Conservation (phyloP, 2,797 vertebrate genomes). For the Sebastes paucispinis region DNA sequence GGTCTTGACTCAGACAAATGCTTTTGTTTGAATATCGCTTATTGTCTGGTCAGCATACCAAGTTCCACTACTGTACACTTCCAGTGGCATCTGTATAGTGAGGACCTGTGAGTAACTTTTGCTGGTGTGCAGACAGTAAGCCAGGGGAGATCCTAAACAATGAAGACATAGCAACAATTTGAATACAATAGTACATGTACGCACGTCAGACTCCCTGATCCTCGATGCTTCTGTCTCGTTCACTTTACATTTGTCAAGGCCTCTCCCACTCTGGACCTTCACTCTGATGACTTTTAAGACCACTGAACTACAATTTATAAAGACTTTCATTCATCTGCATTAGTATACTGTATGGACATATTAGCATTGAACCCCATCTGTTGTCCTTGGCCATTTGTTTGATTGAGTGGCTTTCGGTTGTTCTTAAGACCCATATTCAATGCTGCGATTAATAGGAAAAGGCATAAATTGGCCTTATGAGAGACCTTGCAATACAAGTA, state of each 20-base stretch:
- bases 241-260: background rate
- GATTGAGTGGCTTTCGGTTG: conserved; percentile 20
- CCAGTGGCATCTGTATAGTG: no score
- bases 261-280: background rate
- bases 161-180: background rate
- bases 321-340: background rate
- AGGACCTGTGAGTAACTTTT: background rate
- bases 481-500: conserved; percentile 24
- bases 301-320: background rate
- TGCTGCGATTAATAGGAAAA: conserved; percentile 1
- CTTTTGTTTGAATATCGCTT: no score
- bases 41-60: no score
- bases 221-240: background rate
- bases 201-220: background rate
- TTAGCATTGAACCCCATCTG: background rate
- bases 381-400: conserved; percentile 18
- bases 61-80: no score
- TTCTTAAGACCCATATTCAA: conserved; percentile 33
- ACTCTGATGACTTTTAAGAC: background rate
- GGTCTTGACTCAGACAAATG: no score
- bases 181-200: background rate
- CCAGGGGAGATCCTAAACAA: background rate
- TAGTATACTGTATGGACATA: background rate
- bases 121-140: background rate
- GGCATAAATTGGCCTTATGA: conserved; percentile 17